Percentiles rank a stretch among this genome's conserved stretches.
Conservation (phyloP, 1,140 invertebrate species). For the Zophobas morio region DNA sequence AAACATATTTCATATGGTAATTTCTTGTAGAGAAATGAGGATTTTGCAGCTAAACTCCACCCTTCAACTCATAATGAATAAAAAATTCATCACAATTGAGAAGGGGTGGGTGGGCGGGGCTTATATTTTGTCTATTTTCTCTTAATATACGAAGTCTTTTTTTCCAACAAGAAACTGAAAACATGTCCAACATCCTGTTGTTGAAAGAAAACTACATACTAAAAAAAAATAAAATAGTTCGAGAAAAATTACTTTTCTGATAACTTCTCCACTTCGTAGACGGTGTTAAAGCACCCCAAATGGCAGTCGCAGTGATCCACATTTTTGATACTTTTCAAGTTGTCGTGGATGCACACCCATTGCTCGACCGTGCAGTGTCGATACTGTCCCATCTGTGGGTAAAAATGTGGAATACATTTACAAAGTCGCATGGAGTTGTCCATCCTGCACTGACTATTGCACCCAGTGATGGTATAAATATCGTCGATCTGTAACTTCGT, state of each 20-base stretch:
- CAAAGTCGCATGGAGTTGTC: slow-evolving; percentile 72
- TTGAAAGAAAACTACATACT: too few species aligned
- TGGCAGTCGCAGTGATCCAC: slow-evolving; percentile 76
- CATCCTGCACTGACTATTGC: slow-evolving; percentile 80
- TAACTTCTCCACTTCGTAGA: slow-evolving; percentile 81
- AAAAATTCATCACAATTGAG: too few species aligned
- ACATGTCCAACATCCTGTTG: too few species aligned
- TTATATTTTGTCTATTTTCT: too few species aligned
- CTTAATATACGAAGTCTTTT: too few species aligned
- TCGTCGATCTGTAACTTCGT: slow-evolving; percentile 72
- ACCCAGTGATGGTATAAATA: slow-evolving; percentile 78
- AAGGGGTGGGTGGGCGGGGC: too few species aligned
- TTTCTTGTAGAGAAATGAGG: too few species aligned
- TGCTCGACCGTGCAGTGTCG: slow-evolving; percentile 72
- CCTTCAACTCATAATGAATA: too few species aligned
- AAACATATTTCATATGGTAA: too few species aligned
- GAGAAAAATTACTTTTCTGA: slow-evolving; percentile 66
- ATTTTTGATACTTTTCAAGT: slow-evolving; percentile 72
- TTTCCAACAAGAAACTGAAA: too few species aligned
- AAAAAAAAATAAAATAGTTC: neutral
- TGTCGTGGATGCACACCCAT: slow-evolving; percentile 72
- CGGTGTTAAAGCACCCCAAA: slow-evolving; percentile 79
- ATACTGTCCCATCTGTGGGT: slow-evolving; percentile 71
- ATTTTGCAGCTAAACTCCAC: too few species aligned
- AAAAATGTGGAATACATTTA: slow-evolving; percentile 79